phyloP scores from a whole-genome alignment of 2,797 vertebrate species.

The Oreochromis grahami region DNA sequence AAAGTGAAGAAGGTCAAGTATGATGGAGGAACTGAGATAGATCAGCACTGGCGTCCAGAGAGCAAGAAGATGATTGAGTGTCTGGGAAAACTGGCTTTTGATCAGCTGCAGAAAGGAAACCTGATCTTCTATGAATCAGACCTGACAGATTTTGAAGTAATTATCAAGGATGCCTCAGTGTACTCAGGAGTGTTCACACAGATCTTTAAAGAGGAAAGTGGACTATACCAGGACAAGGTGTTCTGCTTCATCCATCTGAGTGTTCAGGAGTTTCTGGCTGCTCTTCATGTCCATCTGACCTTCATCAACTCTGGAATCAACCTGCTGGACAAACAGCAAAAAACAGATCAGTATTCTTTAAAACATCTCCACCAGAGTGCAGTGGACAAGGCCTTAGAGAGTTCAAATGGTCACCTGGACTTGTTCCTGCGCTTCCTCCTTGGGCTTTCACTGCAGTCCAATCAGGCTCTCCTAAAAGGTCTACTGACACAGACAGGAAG shows the following conservation, averaged over 20 bases:
- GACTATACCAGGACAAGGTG: not conserved
- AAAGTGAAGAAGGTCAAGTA: not conserved
- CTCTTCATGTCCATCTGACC: not conserved
- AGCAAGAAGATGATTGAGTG: not conserved
- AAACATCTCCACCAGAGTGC: not conserved
- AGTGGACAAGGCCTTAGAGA: not conserved
- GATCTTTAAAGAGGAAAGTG: not conserved
- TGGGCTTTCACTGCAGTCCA: not conserved
- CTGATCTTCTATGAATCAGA: too few relatives aligned
- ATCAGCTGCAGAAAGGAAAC: not conserved
- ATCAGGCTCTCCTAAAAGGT: not conserved
- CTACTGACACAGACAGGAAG: not conserved
- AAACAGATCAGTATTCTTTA: not conserved
- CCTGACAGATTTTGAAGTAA: not conserved
- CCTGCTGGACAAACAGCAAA: not conserved
- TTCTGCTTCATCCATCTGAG: not conserved
- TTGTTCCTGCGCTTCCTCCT: not conserved
- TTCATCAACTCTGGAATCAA: not conserved
- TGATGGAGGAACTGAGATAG: accelerated
- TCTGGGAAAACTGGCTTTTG: not conserved
- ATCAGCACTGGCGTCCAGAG: not conserved
- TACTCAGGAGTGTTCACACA: not conserved
- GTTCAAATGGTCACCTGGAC: not conserved
- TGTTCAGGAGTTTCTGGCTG: not conserved
- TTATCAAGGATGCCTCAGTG: not conserved